Evolutionary conservation across 2,888 invertebrate species (phyloP).

Genomic region (Drosophila nr. medialis): DNA sequence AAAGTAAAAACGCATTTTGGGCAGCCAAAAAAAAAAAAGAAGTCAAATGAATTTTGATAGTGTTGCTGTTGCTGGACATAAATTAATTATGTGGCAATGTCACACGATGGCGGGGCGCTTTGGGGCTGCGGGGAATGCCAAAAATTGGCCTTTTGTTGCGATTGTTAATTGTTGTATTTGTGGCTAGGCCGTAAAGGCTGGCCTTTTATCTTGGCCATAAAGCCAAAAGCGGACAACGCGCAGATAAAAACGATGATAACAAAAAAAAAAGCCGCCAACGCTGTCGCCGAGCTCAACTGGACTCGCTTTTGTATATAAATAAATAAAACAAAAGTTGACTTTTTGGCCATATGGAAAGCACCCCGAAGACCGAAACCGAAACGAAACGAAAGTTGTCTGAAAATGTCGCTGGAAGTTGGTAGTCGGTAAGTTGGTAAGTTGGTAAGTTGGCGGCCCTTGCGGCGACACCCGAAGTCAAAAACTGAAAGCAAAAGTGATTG

Average conservation of each 20-base stretch:
- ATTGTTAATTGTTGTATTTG: constrained; percentile 29
- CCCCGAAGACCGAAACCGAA: constrained; percentile 29
- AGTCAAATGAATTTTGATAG: constrained; percentile 63
- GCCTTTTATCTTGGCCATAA: constrained; percentile 60
- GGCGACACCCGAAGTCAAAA: constrained; percentile 33
- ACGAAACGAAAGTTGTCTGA: constrained; percentile 75
- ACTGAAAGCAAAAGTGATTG: constrained; percentile 79
- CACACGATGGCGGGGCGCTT: constrained; percentile 25
- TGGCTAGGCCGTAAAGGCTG: constrained; percentile 47
- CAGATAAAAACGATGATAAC: constrained; percentile 65
- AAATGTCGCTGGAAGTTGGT: constrained; percentile 66
- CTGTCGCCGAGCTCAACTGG: constrained; percentile 47
- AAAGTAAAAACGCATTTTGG: constrained; percentile 81
- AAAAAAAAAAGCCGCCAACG: constrained; percentile 1
- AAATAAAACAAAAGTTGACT: constrained; percentile 54
- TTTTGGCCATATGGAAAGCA: constrained; percentile 62
- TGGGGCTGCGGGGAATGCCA: constrained; percentile 16
- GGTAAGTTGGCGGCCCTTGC: constrained; percentile 47
- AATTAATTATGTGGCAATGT: constrained; percentile 73
- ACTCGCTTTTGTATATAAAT: constrained; percentile 30
- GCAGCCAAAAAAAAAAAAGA: constrained; percentile 26
- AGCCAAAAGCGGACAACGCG: constrained; percentile 25
- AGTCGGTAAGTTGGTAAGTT: constrained; percentile 13
- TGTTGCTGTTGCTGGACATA: constrained; percentile 41
- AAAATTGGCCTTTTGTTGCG: constrained; percentile 62